These are phyloP conservation scores for Lasiommata megera DNA, from an alignment of 2,888 invertebrate species.

Conservation along the genomic window DNA sequence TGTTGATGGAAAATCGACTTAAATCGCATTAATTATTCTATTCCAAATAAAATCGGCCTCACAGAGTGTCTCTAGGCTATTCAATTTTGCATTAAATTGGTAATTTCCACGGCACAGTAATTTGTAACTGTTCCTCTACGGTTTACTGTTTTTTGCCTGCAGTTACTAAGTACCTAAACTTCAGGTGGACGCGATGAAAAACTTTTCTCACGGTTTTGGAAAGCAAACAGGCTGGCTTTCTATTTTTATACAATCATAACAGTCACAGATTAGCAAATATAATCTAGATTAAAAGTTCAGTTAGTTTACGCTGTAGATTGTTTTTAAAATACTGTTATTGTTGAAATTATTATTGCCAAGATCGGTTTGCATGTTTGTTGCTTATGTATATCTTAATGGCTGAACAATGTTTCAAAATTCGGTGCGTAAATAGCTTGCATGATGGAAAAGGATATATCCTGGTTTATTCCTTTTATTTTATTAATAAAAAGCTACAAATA, in stretches of 20 bases:
- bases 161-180: slow-evolving; percentile 38
- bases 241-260: slow-evolving; percentile 48
- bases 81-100: slow-evolving; percentile 75
- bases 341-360: not conserved
- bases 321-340: slow-evolving; percentile 23
- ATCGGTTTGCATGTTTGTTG: no score
- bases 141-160: slow-evolving; percentile 61
- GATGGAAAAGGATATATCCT: no score
- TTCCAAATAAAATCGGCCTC: slow-evolving; percentile 71
- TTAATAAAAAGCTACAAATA: no score
- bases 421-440: no score
- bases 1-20: slow-evolving; percentile 66
- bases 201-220: slow-evolving; percentile 71
- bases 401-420: no score
- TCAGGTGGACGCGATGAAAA: slow-evolving; percentile 41
- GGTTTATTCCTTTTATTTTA: no score
- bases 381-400: no score
- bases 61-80: slow-evolving; percentile 66
- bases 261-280: slow-evolving; percentile 27
- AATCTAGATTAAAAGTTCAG: slow-evolving; percentile 32
- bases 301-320: slow-evolving; percentile 30
- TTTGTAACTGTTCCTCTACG: slow-evolving; percentile 71
- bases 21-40: slow-evolving; percentile 77
- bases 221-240: slow-evolving; percentile 65
- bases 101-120: slow-evolving; percentile 79